These are phyloP conservation scores for Myzus persicae DNA, from an alignment of 1,140 invertebrate genomes.

Conservation along the genomic window DNA sequence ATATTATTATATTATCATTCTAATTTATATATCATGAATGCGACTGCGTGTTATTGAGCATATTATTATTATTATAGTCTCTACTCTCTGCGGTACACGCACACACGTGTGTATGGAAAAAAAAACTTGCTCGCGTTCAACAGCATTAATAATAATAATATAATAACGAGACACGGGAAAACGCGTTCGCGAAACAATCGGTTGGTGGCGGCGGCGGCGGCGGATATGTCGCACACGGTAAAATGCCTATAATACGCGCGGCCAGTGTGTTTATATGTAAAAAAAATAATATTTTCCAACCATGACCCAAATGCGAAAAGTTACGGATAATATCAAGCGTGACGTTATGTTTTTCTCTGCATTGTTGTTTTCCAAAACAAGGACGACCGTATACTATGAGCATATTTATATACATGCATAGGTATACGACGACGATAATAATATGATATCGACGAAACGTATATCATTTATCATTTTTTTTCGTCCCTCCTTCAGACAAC, in stretches of 20 bases:
- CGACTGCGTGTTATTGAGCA: background rate
- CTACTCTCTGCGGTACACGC: background rate
- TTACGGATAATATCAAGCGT: slow-evolving; percentile 54
- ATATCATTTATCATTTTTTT: slow-evolving; percentile 16
- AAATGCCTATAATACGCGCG: slow-evolving; percentile 13
- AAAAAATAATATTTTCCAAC: slow-evolving; percentile 43
- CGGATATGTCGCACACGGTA: background rate
- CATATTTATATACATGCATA: background rate
- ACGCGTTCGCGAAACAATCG: background rate
- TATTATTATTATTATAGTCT: background rate
- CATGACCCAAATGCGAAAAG: slow-evolving; percentile 53
- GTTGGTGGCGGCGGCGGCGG: background rate
- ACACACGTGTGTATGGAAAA: background rate
- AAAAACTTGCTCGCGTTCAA: background rate
- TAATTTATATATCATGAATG: background rate
- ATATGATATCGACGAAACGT: background rate
- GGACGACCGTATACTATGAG: background rate
- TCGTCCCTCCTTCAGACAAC: background rate
- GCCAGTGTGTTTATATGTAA: background rate
- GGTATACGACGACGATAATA: background rate
- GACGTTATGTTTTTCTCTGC: slow-evolving; percentile 50
- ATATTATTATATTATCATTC: background rate
- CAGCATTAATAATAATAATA: background rate
- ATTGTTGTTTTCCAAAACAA: slow-evolving; percentile 46
- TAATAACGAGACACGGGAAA: background rate